These are phyloP conservation scores for Ia io DNA, from an alignment of 2,113 vertebrate species.

Conservation along the genomic window DNA sequence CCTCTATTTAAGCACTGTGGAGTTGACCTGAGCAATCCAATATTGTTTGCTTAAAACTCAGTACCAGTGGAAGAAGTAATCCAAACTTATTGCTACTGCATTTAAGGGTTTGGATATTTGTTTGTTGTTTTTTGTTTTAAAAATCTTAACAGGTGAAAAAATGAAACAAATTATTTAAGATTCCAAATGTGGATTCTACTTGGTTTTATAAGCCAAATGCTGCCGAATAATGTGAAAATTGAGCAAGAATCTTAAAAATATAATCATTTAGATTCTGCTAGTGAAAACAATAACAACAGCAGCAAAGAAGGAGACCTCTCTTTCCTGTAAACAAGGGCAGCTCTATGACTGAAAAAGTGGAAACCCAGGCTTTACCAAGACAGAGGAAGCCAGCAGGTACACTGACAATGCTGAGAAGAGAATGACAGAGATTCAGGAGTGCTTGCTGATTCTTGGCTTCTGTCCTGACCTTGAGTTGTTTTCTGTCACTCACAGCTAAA, in stretches of 20 bases:
- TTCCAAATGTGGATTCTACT: background rate
- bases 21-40: background rate
- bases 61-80: background rate
- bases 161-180: background rate
- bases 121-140: constrained; percentile 7
- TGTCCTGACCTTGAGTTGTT: background rate
- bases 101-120: background rate
- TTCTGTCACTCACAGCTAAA: background rate
- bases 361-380: background rate
- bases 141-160: background rate
- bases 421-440: background rate
- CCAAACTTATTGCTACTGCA: background rate
- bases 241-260: constrained; percentile 1
- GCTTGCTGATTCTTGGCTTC: background rate
- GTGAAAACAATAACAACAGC: background rate
- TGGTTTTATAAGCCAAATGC: background rate
- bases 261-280: background rate
- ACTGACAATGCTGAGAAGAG: background rate
- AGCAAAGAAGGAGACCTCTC: background rate
- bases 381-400: background rate
- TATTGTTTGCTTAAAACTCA: background rate
- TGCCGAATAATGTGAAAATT: background rate
- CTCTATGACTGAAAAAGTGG: background rate
- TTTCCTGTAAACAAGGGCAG: background rate
- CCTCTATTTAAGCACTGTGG: background rate